phyloP scores from a whole-genome alignment of 2,797 vertebrate genomes.

The Tarsius wallacei region DNA sequence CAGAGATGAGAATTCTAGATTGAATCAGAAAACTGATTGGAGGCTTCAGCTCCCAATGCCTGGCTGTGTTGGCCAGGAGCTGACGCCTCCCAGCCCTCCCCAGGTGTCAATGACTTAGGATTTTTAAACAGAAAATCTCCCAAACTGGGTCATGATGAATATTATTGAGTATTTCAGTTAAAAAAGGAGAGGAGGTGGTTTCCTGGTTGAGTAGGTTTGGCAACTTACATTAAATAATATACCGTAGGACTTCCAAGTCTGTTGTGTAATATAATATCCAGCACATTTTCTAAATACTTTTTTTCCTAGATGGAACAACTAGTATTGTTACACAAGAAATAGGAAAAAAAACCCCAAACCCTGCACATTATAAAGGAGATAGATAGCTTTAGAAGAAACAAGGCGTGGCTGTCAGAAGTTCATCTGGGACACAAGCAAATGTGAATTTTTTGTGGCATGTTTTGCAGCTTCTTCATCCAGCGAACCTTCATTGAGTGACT shows the following conservation, averaged over 20 bases:
- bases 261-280: not conserved
- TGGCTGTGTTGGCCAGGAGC: not conserved
- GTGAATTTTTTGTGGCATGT: not conserved
- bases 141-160: not conserved
- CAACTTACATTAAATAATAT: not conserved
- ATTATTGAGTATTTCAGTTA: not conserved
- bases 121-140: not conserved
- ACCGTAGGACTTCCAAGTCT: not conserved
- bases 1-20: not conserved
- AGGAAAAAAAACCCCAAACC: too few species aligned
- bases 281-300: not conserved
- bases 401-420: not conserved
- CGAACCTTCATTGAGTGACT: not conserved
- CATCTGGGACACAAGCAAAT: not conserved
- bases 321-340: not conserved
- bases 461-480: not conserved
- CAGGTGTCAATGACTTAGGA: not conserved
- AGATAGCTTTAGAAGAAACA: not conserved
- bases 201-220: not conserved
- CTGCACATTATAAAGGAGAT: not conserved
- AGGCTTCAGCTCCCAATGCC: not conserved
- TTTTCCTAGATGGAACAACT: not conserved
- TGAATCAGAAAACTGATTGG: not conserved
- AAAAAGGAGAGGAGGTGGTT: not conserved
- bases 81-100: not conserved